Conservation (phyloP, 2,113 vertebrate genomes). For the Artemisiospiza belli region DNA sequence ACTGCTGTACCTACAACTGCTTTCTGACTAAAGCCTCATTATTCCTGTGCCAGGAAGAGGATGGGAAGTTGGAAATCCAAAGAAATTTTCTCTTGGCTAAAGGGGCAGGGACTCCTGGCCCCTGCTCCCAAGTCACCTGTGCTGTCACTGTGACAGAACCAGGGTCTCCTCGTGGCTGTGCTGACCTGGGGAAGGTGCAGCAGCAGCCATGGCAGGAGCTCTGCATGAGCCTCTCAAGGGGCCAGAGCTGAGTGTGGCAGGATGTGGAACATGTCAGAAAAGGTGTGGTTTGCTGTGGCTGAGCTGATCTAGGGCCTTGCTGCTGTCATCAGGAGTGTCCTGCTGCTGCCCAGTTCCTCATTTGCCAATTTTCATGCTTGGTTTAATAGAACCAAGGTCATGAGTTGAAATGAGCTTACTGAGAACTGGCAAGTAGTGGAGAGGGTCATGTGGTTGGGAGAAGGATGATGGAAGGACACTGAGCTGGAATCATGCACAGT, state of each 20-base stretch:
- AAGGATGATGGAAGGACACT: background rate
- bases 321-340: rapidly evolving
- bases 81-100: background rate
- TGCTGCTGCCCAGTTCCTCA: background rate
- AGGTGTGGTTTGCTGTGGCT: background rate
- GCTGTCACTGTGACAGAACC: background rate
- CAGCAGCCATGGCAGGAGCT: background rate
- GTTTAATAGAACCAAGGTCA: background rate
- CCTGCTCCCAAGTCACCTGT: rapidly evolving
- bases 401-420: background rate
- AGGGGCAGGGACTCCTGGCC: background rate
- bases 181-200: background rate
- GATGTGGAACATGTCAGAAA: background rate
- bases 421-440: background rate
- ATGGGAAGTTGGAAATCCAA: background rate
- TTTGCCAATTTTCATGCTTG: background rate
- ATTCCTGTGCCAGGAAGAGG: background rate
- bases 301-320: background rate
- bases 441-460: background rate
- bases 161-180: rapidly evolving
- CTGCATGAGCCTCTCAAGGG: background rate
- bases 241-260: background rate
- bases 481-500: background rate
- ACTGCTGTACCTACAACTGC: background rate
- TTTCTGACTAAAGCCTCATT: background rate